phyloP scores from a whole-genome alignment of 2,888 invertebrate genomes.

The Acrobasis repandana region DNA sequence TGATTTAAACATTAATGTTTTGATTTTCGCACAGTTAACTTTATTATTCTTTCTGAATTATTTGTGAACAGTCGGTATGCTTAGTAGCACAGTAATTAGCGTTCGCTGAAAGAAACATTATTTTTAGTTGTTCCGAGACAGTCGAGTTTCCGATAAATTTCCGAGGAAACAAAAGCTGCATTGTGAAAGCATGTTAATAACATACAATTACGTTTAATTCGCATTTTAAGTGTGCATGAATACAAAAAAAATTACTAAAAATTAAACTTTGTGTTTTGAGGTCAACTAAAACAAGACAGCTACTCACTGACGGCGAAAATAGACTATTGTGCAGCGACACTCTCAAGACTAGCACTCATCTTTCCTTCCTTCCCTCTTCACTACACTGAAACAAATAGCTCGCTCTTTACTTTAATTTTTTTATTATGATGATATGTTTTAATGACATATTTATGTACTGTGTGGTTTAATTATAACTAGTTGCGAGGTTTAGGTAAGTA shows the following conservation, averaged over 20 bases:
- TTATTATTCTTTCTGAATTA: not conserved
- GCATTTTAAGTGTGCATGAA: conserved; percentile 1
- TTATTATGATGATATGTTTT: conserved; percentile 8
- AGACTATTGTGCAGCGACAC: conserved; percentile 49
- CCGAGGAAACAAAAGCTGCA: not conserved
- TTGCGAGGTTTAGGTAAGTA: not conserved
- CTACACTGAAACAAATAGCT: conserved; percentile 27
- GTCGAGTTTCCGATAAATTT: not conserved
- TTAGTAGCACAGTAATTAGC: conserved; percentile 23
- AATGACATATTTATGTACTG: conserved; percentile 6
- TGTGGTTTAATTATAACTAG: not conserved
- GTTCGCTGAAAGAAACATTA: conserved; percentile 9
- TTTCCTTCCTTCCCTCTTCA: conserved; percentile 32
- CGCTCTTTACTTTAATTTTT: conserved; percentile 15
- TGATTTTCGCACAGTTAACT: not conserved
- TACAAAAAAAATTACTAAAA: conserved; percentile 18
- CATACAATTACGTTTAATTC: conserved; percentile 1
- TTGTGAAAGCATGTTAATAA: not conserved
- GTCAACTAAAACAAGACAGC: conserved; percentile 43
- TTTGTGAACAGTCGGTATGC: conserved; percentile 22
- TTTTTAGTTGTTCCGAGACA: not conserved
- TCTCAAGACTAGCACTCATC: conserved; percentile 45
- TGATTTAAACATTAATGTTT: not conserved
- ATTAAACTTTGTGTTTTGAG: conserved; percentile 36
- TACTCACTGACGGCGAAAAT: conserved; percentile 43